Conservation (phyloP, 2,797 vertebrate genomes). For the Merluccius polli region DNA sequence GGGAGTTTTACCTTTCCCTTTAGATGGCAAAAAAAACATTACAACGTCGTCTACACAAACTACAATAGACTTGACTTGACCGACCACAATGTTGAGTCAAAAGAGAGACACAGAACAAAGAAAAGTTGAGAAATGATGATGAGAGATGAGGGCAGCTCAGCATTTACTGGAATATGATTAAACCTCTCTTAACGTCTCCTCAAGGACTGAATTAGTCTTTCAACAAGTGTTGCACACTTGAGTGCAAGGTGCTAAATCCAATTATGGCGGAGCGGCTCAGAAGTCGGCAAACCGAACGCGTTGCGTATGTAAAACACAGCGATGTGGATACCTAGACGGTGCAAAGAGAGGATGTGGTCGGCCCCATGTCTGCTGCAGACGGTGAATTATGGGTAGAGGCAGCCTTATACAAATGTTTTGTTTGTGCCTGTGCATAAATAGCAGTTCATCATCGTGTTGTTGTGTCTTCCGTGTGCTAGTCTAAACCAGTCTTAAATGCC, state of each 20-base stretch:
- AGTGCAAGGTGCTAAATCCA: conserved; percentile 1
- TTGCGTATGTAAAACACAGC: conserved; percentile 23
- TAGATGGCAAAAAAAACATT: neutral
- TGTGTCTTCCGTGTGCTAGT: conserved; percentile 66
- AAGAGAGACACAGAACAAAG: neutral
- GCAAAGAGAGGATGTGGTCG: conserved; percentile 53
- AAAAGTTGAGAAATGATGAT: neutral
- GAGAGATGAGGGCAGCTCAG: neutral
- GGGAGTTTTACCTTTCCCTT: neutral
- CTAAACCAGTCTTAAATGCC: conserved; percentile 63
- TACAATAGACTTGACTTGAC: neutral
- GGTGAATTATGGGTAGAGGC: conserved; percentile 48
- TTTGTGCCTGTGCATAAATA: conserved; percentile 52
- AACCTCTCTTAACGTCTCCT: neutral
- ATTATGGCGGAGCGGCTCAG: neutral
- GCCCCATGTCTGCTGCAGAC: conserved; percentile 43
- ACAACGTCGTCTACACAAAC: too few relatives aligned
- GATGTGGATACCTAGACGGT: conserved; percentile 35
- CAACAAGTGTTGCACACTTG: neutral
- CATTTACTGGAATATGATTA: neutral
- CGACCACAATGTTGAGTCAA: neutral
- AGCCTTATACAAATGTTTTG: conserved; percentile 60
- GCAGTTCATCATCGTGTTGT: conserved; percentile 59
- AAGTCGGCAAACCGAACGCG: neutral
- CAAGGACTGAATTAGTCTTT: neutral